phyloP scores from a whole-genome alignment of 2,113 vertebrate species.

The Muntiacus reevesi region DNA sequence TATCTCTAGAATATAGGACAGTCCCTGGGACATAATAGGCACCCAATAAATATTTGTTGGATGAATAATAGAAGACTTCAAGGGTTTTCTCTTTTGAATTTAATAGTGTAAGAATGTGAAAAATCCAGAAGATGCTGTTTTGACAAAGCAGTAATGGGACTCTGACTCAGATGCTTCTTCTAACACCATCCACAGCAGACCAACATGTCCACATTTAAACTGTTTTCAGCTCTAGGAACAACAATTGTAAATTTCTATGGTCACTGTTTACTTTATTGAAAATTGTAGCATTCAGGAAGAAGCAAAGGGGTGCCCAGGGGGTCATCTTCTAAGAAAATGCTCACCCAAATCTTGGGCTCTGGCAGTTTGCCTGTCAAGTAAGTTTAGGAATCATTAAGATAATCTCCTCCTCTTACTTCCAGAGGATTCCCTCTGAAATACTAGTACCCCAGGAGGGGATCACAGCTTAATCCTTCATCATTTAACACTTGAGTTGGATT shows the following conservation, averaged over 20 bases:
- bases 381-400: conserved; percentile 3
- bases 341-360: background rate
- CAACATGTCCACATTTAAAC: background rate
- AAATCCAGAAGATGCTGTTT: conserved; percentile 2
- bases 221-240: background rate
- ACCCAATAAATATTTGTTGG: background rate
- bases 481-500: conserved; percentile 39
- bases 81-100: conserved; percentile 29
- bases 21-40: background rate
- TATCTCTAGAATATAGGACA: background rate
- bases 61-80: background rate
- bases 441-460: background rate
- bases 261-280: background rate
- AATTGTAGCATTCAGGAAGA: background rate
- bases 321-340: background rate
- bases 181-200: background rate
- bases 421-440: conserved; percentile 31
- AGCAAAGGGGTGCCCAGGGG: background rate
- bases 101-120: background rate
- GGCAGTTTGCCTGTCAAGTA: background rate
- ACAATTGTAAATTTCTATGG: background rate
- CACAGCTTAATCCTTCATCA: conserved; percentile 15
- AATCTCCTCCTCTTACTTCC: conserved; percentile 24
- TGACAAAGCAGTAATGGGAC: background rate
- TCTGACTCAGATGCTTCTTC: background rate